These are phyloP conservation scores for Montipora foliosa DNA, from an alignment of 64 coral and sea anemone species.

Conservation along the genomic window DNA sequence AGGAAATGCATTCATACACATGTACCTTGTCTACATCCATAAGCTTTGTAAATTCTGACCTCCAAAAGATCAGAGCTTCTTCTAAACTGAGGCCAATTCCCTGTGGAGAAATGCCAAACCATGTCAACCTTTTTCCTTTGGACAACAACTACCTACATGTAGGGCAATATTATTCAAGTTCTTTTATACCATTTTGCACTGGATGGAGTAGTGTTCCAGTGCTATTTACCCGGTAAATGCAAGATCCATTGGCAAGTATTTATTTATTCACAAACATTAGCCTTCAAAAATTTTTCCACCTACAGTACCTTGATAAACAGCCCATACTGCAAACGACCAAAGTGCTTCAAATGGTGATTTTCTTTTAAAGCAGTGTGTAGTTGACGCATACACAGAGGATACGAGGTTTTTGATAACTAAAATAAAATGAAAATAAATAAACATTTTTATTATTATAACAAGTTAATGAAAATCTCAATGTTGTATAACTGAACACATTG, in stretches of 20 bases:
- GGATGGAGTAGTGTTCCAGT: too few species aligned
- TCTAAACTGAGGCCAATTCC: slow-evolving; percentile 94
- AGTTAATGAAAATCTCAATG: too few species aligned
- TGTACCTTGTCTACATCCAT: slow-evolving; percentile 98
- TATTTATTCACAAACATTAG: too few species aligned
- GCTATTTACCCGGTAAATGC: too few species aligned
- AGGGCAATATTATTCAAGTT: background rate
- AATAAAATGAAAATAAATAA: slow-evolving; percentile 27
- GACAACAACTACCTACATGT: background rate
- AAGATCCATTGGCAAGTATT: too few species aligned
- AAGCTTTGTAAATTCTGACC: slow-evolving; percentile 92
- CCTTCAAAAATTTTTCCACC: background rate
- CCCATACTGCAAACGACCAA: slow-evolving; percentile 96
- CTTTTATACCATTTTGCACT: too few species aligned
- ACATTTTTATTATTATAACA: too few species aligned
- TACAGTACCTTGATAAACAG: slow-evolving; percentile 87
- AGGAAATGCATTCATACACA: background rate
- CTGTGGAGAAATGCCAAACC: slow-evolving; percentile 18
- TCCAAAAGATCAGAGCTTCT: slow-evolving; percentile 94
- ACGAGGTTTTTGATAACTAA: slow-evolving; percentile 77
- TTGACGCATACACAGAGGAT: slow-evolving; percentile 96
- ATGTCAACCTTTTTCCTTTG: background rate
- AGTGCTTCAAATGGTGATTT: slow-evolving; percentile 94
- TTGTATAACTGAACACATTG: too few species aligned
- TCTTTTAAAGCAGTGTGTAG: slow-evolving; percentile 86